These are phyloP conservation scores for Smutsia temminckii DNA, from an alignment of 2,797 vertebrate genomes.

Conservation along the genomic window DNA sequence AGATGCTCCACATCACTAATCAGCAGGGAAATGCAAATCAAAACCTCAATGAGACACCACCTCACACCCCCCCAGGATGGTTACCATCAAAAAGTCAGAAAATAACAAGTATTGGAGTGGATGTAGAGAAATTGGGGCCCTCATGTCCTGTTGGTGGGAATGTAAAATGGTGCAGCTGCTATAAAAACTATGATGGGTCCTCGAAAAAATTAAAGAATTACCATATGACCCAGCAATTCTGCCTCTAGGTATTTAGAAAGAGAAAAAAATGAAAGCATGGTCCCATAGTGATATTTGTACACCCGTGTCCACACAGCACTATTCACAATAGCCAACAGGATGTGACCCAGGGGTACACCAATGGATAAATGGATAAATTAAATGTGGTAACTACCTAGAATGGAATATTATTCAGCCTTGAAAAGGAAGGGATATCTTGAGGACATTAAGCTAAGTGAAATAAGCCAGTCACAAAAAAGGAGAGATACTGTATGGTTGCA, in stretches of 20 bases:
- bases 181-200: background rate
- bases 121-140: background rate
- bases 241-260: background rate
- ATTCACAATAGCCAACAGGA: background rate
- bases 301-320: background rate
- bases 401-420: background rate
- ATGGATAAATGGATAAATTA: background rate
- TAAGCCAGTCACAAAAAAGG: background rate
- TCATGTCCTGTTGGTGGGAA: accelerated
- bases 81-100: background rate
- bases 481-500: background rate
- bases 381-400: background rate
- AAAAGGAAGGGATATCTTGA: background rate
- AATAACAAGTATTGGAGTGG: background rate
- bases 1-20: too few relatives aligned
- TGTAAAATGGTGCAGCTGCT: background rate
- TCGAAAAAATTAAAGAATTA: background rate
- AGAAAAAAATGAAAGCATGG: background rate
- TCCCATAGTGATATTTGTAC: background rate
- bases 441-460: background rate
- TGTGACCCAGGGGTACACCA: background rate
- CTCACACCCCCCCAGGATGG: too few relatives aligned
- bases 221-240: background rate
- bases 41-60: background rate
- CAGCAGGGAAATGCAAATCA: background rate